A percentile compares a stretch with the other conserved stretches of the same genome.
Conservation (phyloP, 1,140 invertebrate genomes). For the Andricus grossulariae region DNA sequence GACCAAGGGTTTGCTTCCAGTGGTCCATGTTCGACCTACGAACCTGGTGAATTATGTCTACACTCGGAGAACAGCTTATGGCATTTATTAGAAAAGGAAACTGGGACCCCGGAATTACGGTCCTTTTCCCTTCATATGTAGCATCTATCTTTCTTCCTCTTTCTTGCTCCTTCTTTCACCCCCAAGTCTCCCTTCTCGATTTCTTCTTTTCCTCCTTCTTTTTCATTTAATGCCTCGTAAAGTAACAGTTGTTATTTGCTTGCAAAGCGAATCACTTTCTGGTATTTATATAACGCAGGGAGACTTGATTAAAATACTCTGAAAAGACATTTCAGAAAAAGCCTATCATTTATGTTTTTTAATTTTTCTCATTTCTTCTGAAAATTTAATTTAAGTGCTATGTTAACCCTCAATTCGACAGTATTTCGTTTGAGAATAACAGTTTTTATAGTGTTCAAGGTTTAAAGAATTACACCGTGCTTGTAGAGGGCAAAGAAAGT, state of each 20-base stretch:
- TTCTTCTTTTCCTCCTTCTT: slow-evolving; percentile 43
- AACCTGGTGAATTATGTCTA: slow-evolving; percentile 54
- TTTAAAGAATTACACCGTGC: too few relatives aligned
- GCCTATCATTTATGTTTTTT: background rate
- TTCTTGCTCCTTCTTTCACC: slow-evolving; percentile 4
- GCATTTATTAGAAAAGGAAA: slow-evolving; percentile 58
- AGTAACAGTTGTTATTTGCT: slow-evolving; percentile 57
- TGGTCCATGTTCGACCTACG: slow-evolving; percentile 2
- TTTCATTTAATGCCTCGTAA: slow-evolving; percentile 60
- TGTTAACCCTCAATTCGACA: too few relatives aligned
- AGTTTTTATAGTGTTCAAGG: too few relatives aligned
- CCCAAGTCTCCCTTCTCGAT: background rate
- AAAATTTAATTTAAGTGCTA: too few relatives aligned
- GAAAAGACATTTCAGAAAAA: background rate
- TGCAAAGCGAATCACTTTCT: slow-evolving; percentile 43
- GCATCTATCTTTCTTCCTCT: background rate
- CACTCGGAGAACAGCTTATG: slow-evolving; percentile 49
- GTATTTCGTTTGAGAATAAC: too few relatives aligned
- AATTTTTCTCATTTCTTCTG: too few relatives aligned
- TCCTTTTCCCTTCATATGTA: slow-evolving; percentile 42
- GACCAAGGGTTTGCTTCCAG: too few relatives aligned
- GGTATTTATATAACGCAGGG: slow-evolving; percentile 35
- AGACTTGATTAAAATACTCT: background rate
- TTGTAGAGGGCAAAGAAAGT: too few relatives aligned
- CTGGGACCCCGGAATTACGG: slow-evolving; percentile 53